A percentile compares a stretch with the other conserved stretches of the same genome.
Conservation (phyloP, 2,113 vertebrate genomes). For the Chloropsis cyanopogon region DNA sequence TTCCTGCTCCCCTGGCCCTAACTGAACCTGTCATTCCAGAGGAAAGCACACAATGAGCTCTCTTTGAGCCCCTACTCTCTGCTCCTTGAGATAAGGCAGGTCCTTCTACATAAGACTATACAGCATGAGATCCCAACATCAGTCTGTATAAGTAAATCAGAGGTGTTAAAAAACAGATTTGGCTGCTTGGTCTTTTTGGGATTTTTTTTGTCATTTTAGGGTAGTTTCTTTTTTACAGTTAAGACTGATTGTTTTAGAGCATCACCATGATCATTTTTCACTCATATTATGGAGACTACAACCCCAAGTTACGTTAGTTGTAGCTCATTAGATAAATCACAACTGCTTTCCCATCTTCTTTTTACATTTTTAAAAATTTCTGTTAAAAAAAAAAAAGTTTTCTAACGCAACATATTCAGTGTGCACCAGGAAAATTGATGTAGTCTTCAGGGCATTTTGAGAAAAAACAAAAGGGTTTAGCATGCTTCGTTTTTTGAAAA, state of each 20-base stretch:
- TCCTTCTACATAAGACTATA: neutral
- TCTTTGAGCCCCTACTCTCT: neutral
- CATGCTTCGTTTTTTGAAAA: neutral
- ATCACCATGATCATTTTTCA: neutral
- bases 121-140: neutral
- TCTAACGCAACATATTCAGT: neutral
- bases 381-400: neutral
- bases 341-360: neutral
- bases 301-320: neutral
- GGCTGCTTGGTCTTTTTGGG: neutral
- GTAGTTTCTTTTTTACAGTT: neutral
- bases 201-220: neutral
- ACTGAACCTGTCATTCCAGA: neutral
- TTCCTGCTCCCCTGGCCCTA: neutral
- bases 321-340: neutral
- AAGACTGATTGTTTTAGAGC: neutral
- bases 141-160: neutral
- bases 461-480: neutral
- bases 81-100: neutral
- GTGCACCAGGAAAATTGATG: neutral
- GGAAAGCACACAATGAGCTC: neutral
- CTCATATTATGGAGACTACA: neutral
- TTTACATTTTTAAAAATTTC: neutral
- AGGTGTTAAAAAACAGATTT: neutral
- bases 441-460: neutral